A percentile compares a stretch with the other conserved stretches of the same genome.
phyloP scores from a whole-genome alignment of 92 coral and sea anemone genomes.

The Palythoa heliodiscus region DNA sequence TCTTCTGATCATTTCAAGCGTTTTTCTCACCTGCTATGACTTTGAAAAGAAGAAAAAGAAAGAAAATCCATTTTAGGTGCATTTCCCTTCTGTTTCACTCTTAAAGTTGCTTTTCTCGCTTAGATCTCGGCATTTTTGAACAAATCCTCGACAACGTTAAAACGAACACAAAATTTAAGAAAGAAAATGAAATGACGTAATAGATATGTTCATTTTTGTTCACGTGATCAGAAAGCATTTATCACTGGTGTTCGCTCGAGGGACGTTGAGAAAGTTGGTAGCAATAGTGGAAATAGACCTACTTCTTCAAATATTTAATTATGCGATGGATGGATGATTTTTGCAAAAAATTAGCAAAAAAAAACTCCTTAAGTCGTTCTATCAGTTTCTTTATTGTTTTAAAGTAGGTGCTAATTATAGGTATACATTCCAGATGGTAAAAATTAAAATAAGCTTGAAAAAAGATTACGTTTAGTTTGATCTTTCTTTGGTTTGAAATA shows the following conservation, averaged over 20 bases:
- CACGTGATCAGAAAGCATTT: constrained; percentile 20
- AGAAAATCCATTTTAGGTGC: constrained; percentile 27
- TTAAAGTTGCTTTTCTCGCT: background rate
- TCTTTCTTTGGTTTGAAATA: background rate
- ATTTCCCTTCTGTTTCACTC: constrained; percentile 28
- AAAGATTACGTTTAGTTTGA: background rate
- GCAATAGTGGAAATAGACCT: background rate
- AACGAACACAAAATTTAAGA: background rate
- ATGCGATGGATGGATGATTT: background rate
- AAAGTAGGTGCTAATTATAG: background rate
- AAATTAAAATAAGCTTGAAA: background rate
- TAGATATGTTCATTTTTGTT: background rate
- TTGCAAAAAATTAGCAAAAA: background rate
- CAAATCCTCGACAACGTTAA: background rate
- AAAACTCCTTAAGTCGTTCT: background rate
- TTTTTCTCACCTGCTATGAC: constrained; percentile 32
- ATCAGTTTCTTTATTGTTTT: background rate
- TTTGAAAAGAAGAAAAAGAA: constrained; percentile 10
- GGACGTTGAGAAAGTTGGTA: background rate
- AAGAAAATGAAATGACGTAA: constrained; percentile 27
- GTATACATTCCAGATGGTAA: background rate
- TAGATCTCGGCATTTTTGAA: background rate
- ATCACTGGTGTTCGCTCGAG: background rate
- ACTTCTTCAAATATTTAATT: background rate
- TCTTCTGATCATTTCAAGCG: constrained; percentile 29